These are phyloP conservation scores for Nestor notabilis DNA, from an alignment of 2,113 vertebrate genomes.

Conservation along the genomic window DNA sequence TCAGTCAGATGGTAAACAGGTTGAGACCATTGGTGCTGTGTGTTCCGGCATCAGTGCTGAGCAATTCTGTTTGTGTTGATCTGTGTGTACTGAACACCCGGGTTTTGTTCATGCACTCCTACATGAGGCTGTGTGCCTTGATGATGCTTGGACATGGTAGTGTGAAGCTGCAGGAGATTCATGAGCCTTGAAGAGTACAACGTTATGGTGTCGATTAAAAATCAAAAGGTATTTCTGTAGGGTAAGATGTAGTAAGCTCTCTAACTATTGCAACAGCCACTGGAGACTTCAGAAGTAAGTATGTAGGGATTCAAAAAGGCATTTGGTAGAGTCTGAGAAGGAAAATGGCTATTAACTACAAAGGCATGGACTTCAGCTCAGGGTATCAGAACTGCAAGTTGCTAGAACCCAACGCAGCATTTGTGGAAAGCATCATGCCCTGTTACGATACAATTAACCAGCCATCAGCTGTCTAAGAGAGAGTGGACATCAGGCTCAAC, in stretches of 20 bases:
- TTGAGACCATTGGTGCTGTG: neutral
- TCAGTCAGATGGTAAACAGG: neutral
- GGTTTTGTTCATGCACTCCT: fast-evolving
- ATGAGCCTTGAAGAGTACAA: neutral
- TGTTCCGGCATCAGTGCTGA: neutral
- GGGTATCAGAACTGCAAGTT: neutral
- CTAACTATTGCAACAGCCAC: neutral
- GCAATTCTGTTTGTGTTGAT: neutral
- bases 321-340: neutral
- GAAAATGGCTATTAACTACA: neutral
- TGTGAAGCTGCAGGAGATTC: neutral
- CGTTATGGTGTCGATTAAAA: neutral
- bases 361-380: neutral
- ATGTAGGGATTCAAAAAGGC: neutral
- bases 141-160: fast-evolving
- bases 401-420: neutral
- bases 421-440: neutral
- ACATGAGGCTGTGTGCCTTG: neutral
- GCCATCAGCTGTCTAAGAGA: neutral
- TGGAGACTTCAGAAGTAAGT: neutral
- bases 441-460: fast-evolving
- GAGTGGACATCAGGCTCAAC: neutral
- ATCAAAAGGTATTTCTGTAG: neutral
- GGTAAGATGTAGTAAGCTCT: fast-evolving
- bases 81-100: neutral